Percentiles rank a stretch among this genome's conserved stretches.
phyloP scores from a whole-genome alignment of 2,113 vertebrate species.

The Macrotis lagotis region DNA sequence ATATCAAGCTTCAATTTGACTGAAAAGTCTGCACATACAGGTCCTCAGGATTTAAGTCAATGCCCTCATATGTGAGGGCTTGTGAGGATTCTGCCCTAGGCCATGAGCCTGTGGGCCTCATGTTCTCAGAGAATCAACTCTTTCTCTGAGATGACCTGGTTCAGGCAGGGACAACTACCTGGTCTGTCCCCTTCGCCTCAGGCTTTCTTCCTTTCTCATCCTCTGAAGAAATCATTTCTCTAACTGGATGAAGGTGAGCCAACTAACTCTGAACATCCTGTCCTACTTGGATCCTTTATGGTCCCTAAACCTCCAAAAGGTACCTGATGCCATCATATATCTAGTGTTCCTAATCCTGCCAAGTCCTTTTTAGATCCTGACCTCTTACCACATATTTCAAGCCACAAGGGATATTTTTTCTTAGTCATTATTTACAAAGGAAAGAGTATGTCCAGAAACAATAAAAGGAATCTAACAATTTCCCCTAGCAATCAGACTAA shows the following conservation, averaged over 20 bases:
- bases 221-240: not conserved
- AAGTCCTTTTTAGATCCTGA: not conserved
- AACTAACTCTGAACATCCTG: not conserved
- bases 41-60: slow-evolving; percentile 1
- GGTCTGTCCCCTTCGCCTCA: not conserved
- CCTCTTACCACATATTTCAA: not conserved
- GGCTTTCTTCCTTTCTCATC: not conserved
- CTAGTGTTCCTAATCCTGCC: not conserved
- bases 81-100: not conserved
- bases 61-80: not conserved
- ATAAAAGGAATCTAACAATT: not conserved
- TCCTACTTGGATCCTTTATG: not conserved
- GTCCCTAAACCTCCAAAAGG: not conserved
- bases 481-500: not conserved
- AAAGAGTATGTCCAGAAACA: not conserved
- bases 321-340: not conserved
- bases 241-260: not conserved
- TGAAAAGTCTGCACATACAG: not conserved
- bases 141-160: not conserved
- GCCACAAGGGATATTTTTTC: not conserved
- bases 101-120: not conserved
- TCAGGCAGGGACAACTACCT: not conserved
- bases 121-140: not conserved
- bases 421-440: not conserved
- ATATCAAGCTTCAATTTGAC: not conserved